Base-by-base conservation (phyloP, 2,888 invertebrate genomes). In the Lydus trimaculatus region DNA sequence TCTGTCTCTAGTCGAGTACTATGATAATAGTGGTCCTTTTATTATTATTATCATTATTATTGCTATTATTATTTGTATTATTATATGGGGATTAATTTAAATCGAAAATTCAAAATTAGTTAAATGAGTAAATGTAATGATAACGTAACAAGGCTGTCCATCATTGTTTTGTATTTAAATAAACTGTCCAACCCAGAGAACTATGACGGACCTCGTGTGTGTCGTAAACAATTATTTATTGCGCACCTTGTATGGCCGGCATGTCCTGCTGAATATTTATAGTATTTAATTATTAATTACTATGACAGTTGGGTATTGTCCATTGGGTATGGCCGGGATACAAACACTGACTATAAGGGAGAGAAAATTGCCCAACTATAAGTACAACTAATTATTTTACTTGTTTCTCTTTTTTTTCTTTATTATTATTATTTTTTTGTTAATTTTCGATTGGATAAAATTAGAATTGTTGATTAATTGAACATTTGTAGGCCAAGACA, bases 181-280 rank as follows among this genome's bases (percentile, higher is more conserved):
- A 82, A 81, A 81, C 81, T 79, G 81, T 80, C 81, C 78, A 71
- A 69, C 59, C 71, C 81, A 80, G 79, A 56, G 56, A 56, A 56
- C 72, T 78, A 79, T 80, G 82, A 78, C 77, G 76, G 70, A 72
- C 66, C 69, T 56, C 56, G 56, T 72, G 76, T 73, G 77, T 80
- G 82, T 81, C 81, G 80, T 77, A 78, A 81, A 80, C 81, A 81
- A 82, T 82, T 82, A 81, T 83, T 83, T 82, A 82, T 82, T 80
- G 80, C 80, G 74, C 78, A 82, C 81, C 81, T 81, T 81, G 81
- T 81, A 76, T 65, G 66, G 61, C 52, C 39, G 64, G 59, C 58
- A 31, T 74, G 72, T 72, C 72, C 72, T 69, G 69, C 66, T 67
- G 69, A 74, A 75, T 82, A 82, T 82, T 81, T 81, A 81, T 80